Evolutionary conservation across 2,113 vertebrate genomes (phyloP), one percentile per base, ranked within the genome.

Genomic region (Dipodomys merriami): DNA sequence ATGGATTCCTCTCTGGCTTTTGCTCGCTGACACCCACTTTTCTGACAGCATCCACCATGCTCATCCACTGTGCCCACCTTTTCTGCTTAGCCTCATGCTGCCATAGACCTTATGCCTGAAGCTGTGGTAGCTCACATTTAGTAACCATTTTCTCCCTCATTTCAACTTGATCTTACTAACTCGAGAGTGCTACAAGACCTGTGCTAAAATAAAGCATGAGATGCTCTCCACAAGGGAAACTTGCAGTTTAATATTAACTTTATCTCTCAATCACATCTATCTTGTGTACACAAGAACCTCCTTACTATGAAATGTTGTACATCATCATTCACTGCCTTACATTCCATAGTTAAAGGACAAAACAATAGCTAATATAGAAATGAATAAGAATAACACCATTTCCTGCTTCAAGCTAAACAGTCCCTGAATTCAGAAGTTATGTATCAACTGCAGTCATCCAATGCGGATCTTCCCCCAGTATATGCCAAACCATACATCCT

Each of bases 201-300:
- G 30, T 83, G 44, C 44, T 86, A 13, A 90, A 85, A 80, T 62
- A 92, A 95, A 96, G 81, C 35, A 73, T 35, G 30, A 91, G 27
- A 86, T 35, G 16, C 22, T 33, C 23, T 62, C 64, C 11, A 57
- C n/a, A 81, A 72, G 81, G 86, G 33, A 94, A 91, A 84, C 22
- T 20, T 9, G 49, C 44, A 91, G 57, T 84, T 91, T 69, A 88
- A 30, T 82, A 73, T 46, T 68, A 73, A 91, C 81, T 49, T 83
- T 76, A 60, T 18, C 44, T 29, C 33, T 87, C 20, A 77, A 65
- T n/a, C 64, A 86, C 10, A 46, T 64, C 35, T 35, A 80, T 80
- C 90, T 10, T 62, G 39, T 33, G 25, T 65, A 49, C 22, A 72
- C 22, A 82, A 88, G 49, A 94, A 29, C 8, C 60, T 94, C 22